Evolutionary conservation across 64 coral and sea anemone species (phyloP).

Genomic region (Catalaphyllia jardinei): DNA sequence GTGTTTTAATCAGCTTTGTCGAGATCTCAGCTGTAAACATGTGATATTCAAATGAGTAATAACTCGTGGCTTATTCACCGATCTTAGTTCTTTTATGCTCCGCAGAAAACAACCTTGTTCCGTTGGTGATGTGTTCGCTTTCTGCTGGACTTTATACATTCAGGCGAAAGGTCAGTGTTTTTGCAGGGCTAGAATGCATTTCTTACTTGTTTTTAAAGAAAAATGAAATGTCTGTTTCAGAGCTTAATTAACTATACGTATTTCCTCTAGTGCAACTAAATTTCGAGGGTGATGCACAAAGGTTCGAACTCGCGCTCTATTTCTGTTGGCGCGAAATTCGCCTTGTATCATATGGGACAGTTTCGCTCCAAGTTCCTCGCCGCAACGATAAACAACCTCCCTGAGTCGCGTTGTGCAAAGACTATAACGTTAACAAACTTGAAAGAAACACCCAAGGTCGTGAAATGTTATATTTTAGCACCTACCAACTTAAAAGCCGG

Average conservation of each 20-base stretch:
- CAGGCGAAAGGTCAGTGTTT: constrained; percentile 87
- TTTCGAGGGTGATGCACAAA: neutral
- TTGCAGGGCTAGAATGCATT: neutral
- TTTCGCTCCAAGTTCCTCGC: neutral
- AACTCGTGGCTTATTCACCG: constrained; percentile 51
- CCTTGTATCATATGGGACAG: neutral
- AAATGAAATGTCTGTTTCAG: neutral
- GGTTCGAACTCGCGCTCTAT: neutral
- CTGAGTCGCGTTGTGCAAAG: neutral
- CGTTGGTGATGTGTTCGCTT: constrained; percentile 87
- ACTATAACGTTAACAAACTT: neutral
- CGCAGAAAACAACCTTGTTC: constrained; percentile 90
- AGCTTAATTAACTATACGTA: neutral
- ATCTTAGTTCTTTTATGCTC: constrained; percentile 36
- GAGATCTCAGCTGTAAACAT: constrained; percentile 63
- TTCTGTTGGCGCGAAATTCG: constrained; percentile 35
- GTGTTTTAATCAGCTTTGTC: neutral
- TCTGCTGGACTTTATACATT: constrained; percentile 97
- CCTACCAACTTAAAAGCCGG: too few species aligned
- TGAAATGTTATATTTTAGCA: neutral
- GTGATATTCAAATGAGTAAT: constrained; percentile 59
- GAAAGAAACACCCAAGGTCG: neutral
- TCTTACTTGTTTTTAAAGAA: neutral
- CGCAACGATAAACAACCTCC: neutral
- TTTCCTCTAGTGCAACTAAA: neutral